Conservation (phyloP, 2,888 invertebrate genomes). For the Tanytarsus gracilentus region DNA sequence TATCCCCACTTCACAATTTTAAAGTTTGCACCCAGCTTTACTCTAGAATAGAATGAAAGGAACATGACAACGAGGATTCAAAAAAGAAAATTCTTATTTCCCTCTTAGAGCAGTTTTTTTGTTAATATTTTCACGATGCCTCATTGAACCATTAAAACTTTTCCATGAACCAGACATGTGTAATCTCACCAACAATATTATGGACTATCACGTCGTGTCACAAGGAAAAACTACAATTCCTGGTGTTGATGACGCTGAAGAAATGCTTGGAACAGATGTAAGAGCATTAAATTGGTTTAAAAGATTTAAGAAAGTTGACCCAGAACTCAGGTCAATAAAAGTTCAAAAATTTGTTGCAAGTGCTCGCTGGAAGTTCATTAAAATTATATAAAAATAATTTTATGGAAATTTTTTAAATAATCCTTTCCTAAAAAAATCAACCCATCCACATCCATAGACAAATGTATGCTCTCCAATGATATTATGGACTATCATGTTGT, state of each 20-base stretch:
- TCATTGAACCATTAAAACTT: too few species aligned
- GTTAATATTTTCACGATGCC: too few species aligned
- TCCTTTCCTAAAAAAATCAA: background rate
- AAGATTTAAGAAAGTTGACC: background rate
- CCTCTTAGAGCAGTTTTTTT: too few species aligned
- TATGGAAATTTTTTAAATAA: background rate
- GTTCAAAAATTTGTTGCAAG: background rate
- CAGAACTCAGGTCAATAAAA: background rate
- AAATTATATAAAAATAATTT: background rate
- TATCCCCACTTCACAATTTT: background rate
- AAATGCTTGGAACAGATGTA: conserved; percentile 67
- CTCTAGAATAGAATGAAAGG: too few species aligned
- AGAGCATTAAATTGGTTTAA: conserved; percentile 38
- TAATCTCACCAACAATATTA: conserved; percentile 60
- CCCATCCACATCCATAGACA: conserved; percentile 49
- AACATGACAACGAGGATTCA: background rate
- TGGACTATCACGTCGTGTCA: conserved; percentile 73
- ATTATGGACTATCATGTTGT: conserved; percentile 82
- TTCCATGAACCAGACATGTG: too few species aligned
- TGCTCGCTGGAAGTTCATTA: background rate
- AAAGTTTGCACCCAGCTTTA: too few species aligned
- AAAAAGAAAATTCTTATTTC: too few species aligned
- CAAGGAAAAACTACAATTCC: conserved; percentile 84
- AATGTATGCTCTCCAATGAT: conserved; percentile 72
- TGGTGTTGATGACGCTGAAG: conserved; percentile 76